Conservation (phyloP, 1,140 invertebrate genomes). For the Gryon sp. region DNA sequence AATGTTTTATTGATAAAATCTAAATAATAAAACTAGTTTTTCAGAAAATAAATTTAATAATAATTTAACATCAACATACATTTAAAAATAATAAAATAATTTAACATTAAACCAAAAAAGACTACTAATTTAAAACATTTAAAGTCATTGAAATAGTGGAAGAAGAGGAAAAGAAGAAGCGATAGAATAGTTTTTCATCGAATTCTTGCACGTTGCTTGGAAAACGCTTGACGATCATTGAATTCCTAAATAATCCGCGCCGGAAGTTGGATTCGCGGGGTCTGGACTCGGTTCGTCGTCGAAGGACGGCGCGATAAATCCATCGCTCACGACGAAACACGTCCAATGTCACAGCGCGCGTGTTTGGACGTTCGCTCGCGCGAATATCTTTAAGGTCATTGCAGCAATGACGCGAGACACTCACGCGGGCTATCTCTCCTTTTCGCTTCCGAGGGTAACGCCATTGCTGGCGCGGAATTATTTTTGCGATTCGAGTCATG, state of each 20-base stretch:
- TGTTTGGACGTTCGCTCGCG: conserved; percentile 51
- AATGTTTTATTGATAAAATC: no score
- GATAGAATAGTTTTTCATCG: background rate
- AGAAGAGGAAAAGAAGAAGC: background rate
- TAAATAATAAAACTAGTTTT: no score
- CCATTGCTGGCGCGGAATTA: conserved; percentile 54
- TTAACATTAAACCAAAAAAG: no score
- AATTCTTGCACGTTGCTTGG: conserved; percentile 13
- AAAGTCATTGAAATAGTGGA: background rate
- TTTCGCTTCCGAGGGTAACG: conserved; percentile 55
- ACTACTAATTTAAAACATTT: no score
- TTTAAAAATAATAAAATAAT: no score
- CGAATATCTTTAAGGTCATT: conserved; percentile 61
- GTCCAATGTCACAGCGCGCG: conserved; percentile 54
- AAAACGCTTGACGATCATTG: conserved; percentile 40
- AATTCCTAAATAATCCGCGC: conserved; percentile 42
- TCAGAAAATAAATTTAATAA: no score
- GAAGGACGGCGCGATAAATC: conserved; percentile 62
- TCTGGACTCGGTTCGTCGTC: conserved; percentile 38
- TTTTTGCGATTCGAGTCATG: conserved; percentile 44
- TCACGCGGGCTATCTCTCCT: conserved; percentile 26
- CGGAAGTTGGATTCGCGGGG: conserved; percentile 42
- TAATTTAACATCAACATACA: no score
- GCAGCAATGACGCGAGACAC: conserved; percentile 52
- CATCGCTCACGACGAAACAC: conserved; percentile 56